Base-by-base conservation (phyloP, 2,797 vertebrate species). In the Diplodus sargus region DNA sequence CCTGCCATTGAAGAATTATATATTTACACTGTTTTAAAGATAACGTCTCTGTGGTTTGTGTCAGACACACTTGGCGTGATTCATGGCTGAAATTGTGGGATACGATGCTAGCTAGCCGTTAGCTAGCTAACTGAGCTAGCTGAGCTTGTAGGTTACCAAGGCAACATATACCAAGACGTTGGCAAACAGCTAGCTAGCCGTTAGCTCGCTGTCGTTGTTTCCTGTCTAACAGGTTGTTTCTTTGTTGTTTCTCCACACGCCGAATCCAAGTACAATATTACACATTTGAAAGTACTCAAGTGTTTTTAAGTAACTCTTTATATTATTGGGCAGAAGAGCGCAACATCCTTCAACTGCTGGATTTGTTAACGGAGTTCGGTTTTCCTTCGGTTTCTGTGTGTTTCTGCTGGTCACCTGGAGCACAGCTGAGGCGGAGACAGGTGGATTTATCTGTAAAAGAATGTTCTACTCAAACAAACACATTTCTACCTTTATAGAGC, bases 71-170 rank as follows among this genome's bases (percentile, higher is more conserved):
- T 5, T 10, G 17, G 0, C 0, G n/a, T 4, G 28, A 42, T 20
- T 43, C 30, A 7, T 34, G 30, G 6, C 30, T 7, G 30, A 34
- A 7, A 5, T 34, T 34, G 30, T 34, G 5, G 30, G 6, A 34
- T 34, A 34, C 4, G 30, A 34, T 28, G 28, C 28, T 28, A 28
- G 28, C 28, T 28, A 4, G n/a, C n/a, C n/a, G n/a, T n/a, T n/a
- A n/a, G n/a, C n/a, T n/a, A 28, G 28, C 42, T 65, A 56, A 30
- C 56, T 30, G 3, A 2, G 60, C 12, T 57, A 70, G 22, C 12
- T 20, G 30, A 66, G 74, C 10, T n/a, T 4, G 25, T 1, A 0
- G n/a, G 88, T 90, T 86, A 68, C 87, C 88, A 77, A 23, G 88
- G 83, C 56, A 78, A 90, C 62, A 28, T 4, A 4, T 28, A 23